Conservation (phyloP, 2,113 vertebrate genomes). For the Pterophyllum scalare region DNA sequence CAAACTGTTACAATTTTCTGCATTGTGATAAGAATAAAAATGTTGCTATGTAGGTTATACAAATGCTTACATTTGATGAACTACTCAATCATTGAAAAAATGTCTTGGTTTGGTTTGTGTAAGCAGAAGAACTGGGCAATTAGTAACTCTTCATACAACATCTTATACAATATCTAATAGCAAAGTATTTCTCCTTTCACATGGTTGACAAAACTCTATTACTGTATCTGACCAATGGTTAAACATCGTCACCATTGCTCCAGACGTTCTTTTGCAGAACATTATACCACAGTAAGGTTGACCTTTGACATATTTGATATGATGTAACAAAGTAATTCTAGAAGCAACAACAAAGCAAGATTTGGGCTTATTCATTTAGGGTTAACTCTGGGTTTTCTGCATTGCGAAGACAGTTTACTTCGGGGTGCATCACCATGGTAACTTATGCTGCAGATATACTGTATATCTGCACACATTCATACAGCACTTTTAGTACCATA, state of each 20-base stretch:
- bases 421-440: neutral
- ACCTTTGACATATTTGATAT: neutral
- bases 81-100: neutral
- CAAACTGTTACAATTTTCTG: neutral
- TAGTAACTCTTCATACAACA: neutral
- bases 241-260: neutral
- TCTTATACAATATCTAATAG: neutral
- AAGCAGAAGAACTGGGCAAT: neutral
- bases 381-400: neutral
- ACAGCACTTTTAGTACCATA: neutral
- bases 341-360: neutral
- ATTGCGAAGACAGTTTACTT: neutral
- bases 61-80: neutral
- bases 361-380: neutral
- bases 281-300: neutral
- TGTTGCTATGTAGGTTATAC: neutral
- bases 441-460: neutral
- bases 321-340: neutral
- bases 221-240: neutral
- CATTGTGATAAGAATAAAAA: neutral
- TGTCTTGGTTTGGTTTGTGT: neutral
- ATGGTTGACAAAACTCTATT: neutral
- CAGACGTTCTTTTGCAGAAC: neutral
- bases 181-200: neutral
- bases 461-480: neutral